Conservation (phyloP, 53 echinoderm and acorn worm species). For the Astropecten irregularis region DNA sequence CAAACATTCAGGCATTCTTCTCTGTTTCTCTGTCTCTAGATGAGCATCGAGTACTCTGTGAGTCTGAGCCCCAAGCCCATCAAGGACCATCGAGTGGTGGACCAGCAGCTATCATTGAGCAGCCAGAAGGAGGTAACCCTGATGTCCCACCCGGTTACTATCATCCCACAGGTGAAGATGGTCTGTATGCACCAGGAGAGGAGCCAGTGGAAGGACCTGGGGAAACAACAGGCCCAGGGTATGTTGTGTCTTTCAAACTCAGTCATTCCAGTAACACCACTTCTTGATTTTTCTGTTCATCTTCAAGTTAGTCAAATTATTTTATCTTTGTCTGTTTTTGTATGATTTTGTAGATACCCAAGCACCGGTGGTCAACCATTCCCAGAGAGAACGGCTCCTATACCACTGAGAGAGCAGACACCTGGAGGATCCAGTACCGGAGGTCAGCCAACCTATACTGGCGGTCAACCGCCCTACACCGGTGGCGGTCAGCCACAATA, state of each 20-base stretch:
- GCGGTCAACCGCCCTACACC: background rate
- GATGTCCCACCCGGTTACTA: background rate
- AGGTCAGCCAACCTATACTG: background rate
- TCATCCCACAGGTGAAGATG: constrained; percentile 43
- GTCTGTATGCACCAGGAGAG: constrained; percentile 11
- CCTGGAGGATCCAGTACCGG: too few species aligned
- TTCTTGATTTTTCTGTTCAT: background rate
- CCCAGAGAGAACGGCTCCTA: background rate
- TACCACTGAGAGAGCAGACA: constrained; percentile 12
- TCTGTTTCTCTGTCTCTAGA: too few species aligned
- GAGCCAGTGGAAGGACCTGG: background rate
- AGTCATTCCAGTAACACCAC: too few species aligned
- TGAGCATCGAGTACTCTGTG: constrained; percentile 28
- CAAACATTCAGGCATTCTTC: too few species aligned
- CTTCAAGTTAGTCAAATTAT: too few species aligned
- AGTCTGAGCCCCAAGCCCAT: background rate
- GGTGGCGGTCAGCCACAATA: background rate
- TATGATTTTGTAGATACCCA: too few species aligned
- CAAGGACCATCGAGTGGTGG: background rate
- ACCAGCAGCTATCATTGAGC: constrained; percentile 9
- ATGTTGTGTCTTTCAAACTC: too few species aligned
- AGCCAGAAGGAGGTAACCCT: background rate
- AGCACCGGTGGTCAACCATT: background rate
- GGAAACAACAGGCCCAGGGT: too few species aligned
- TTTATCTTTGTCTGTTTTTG: background rate